A percentile compares a stretch with the other conserved stretches of the same genome.
Evolutionary conservation across 1,140 invertebrate species (phyloP).

Genomic region (Lerema accius): DNA sequence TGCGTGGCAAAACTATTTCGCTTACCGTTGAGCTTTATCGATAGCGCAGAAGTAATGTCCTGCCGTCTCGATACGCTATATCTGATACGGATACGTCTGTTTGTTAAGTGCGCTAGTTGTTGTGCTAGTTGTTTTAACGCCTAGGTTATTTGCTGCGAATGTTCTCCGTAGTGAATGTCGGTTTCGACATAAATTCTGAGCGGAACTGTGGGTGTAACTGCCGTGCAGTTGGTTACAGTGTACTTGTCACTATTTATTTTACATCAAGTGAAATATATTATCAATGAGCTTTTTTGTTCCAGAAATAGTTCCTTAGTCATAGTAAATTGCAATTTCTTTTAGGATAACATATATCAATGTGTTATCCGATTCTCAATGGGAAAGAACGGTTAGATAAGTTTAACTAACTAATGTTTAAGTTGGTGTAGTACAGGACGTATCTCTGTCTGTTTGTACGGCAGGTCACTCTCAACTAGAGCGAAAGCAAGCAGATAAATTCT

Average conservation of each 20-base stretch:
- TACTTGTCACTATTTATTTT: constrained; percentile 66
- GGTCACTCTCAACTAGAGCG: background rate
- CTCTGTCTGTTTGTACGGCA: background rate
- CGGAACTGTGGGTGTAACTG: constrained; percentile 78
- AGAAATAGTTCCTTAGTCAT: constrained; percentile 42
- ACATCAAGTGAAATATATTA: constrained; percentile 56
- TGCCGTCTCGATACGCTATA: constrained; percentile 73
- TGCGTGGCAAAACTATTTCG: constrained; percentile 75
- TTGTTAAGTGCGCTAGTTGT: constrained; percentile 79
- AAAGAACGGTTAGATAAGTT: too few relatives aligned
- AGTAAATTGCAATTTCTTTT: background rate
- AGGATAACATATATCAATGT: too few relatives aligned
- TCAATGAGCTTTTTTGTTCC: constrained; percentile 50
- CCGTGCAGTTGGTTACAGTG: constrained; percentile 58
- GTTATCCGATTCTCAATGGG: too few relatives aligned
- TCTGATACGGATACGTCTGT: constrained; percentile 80
- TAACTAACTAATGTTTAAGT: too few relatives aligned
- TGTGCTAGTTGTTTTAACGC: constrained; percentile 78
- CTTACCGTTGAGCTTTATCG: constrained; percentile 80
- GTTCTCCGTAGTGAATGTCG: constrained; percentile 74
- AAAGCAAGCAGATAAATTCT: background rate
- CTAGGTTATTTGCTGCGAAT: constrained; percentile 77
- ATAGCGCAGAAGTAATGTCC: constrained; percentile 79
- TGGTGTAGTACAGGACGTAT: too few relatives aligned
- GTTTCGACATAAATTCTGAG: constrained; percentile 78